phyloP scores from a whole-genome alignment of 1,140 invertebrate species.

The Procambarus clarkii region DNA sequence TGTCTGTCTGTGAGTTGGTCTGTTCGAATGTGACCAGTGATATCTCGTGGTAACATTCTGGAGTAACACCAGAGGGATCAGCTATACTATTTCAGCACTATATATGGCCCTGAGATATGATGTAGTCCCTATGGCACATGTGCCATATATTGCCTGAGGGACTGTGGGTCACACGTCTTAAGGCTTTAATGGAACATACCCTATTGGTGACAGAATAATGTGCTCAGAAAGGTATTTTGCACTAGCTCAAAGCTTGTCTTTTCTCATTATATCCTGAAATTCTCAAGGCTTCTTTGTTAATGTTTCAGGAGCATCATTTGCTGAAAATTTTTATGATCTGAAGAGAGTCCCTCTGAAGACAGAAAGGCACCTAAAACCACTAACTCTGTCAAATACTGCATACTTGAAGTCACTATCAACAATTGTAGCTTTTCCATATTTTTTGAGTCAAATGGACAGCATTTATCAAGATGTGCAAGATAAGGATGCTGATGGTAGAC shows the following conservation, averaged over 20 bases:
- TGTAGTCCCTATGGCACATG: too few species aligned
- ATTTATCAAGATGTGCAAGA: conserved; percentile 28
- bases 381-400: conserved; percentile 20
- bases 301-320: conserved; percentile 55
- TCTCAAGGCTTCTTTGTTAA: background rate
- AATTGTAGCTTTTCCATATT: conserved; percentile 50
- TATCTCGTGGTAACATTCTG: too few species aligned
- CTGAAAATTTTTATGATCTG: conserved; percentile 63
- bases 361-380: conserved; percentile 1
- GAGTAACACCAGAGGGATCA: too few species aligned
- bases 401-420: conserved; percentile 35
- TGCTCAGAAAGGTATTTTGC: too few species aligned
- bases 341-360: conserved; percentile 34
- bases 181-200: too few species aligned
- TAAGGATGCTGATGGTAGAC: conserved; percentile 32
- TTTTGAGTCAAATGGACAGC: conserved; percentile 10
- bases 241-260: background rate
- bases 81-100: too few species aligned
- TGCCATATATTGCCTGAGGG: too few species aligned
- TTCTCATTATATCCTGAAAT: background rate
- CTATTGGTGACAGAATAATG: too few species aligned
- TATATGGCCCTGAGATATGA: too few species aligned
- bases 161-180: too few species aligned
- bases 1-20: too few species aligned
- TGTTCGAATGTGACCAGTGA: too few species aligned